phyloP scores from a whole-genome alignment of 2,113 vertebrate species.

The Mastomys natalensis region DNA sequence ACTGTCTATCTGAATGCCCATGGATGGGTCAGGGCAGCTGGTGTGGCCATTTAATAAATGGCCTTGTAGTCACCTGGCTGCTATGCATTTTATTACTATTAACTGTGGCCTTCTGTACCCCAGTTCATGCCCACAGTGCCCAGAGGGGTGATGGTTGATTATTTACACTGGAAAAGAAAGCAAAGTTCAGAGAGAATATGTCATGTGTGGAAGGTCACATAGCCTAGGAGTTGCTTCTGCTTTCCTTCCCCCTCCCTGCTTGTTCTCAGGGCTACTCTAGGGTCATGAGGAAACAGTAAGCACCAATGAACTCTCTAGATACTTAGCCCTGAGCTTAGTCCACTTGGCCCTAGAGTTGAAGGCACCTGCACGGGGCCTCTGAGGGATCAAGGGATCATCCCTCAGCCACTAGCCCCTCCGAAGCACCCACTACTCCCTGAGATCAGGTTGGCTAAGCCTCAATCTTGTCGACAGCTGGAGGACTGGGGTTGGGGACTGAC shows the following conservation, averaged over 20 bases:
- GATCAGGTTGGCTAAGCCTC: neutral
- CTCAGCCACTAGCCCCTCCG: neutral
- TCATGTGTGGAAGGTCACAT: neutral
- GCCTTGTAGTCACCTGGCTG: neutral
- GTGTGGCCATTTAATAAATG: neutral
- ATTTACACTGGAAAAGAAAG: neutral
- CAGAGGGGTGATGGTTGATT: accelerated
- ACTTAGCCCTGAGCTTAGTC: neutral
- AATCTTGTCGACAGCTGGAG: accelerated
- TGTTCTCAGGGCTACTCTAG: neutral
- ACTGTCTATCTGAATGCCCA: neutral
- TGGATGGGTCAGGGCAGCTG: accelerated
- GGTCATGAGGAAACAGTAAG: neutral
- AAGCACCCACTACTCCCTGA: neutral
- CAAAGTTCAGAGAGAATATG: neutral
- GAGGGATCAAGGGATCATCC: neutral
- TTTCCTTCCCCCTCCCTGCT: neutral
- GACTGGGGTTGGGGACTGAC: neutral
- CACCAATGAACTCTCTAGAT: accelerated
- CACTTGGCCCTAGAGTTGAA: neutral
- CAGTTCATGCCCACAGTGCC: neutral
- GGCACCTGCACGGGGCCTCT: neutral
- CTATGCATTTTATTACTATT: neutral
- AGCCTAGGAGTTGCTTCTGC: neutral
- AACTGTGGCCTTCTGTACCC: neutral